Evolutionary conservation across 2,113 vertebrate genomes (phyloP).

Genomic region (Microtus montanus): DNA sequence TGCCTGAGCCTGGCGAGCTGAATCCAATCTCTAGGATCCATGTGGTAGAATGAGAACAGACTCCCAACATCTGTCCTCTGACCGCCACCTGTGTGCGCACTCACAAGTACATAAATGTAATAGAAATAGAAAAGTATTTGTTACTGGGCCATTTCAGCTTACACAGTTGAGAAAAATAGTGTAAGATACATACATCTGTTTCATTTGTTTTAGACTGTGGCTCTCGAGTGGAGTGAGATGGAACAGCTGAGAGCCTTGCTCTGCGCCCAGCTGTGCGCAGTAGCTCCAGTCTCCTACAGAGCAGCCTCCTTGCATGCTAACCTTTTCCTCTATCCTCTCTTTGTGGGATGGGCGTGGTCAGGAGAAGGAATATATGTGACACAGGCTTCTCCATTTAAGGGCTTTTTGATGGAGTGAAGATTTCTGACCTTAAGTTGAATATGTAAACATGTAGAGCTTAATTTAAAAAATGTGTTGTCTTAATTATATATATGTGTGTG

Average conservation of each 20-base stretch:
- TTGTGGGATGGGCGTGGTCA: not conserved
- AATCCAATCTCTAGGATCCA: not conserved
- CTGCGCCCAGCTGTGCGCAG: not conserved
- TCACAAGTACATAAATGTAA: not conserved
- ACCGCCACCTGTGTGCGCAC: not conserved
- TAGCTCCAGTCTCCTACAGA: not conserved
- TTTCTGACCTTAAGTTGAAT: not conserved
- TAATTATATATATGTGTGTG: no score
- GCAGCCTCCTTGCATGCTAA: not conserved
- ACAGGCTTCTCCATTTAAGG: no score
- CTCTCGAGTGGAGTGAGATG: not conserved
- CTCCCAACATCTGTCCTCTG: not conserved
- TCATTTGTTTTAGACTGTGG: not conserved
- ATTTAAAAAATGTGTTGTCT: not conserved
- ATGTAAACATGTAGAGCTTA: not conserved
- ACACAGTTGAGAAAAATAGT: not conserved
- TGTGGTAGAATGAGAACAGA: not conserved
- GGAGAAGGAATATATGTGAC: not conserved
- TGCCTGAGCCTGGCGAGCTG: not conserved
- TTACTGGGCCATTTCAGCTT: constrained; percentile 58
- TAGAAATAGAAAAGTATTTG: constrained; percentile 63
- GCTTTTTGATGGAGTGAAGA: not conserved
- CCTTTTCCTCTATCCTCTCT: no score
- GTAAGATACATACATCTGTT: not conserved
- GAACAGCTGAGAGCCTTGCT: no score